These are phyloP conservation scores for Dicrostonyx torquatus DNA, from an alignment of 2,797 vertebrate species.

Conservation along the genomic window DNA sequence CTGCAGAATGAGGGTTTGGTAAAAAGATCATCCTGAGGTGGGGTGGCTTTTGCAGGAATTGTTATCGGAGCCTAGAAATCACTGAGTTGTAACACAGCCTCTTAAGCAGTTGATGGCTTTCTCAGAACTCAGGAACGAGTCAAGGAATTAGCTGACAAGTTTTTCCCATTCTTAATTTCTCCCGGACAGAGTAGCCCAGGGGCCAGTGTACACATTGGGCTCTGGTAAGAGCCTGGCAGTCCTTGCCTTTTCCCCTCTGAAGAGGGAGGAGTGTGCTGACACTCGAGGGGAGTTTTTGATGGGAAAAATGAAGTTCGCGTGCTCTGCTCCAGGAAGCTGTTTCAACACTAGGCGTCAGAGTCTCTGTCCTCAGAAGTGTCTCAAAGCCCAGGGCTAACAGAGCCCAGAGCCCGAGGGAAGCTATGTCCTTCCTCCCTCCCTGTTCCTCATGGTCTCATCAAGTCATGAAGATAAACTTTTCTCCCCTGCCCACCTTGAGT, in stretches of 20 bases:
- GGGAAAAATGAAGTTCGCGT: not conserved
- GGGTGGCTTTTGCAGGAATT: constrained; percentile 46
- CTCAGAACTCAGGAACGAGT: not conserved
- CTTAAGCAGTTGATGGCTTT: constrained; percentile 43
- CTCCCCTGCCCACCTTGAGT: not conserved
- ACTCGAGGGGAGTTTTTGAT: not conserved
- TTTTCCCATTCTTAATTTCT: not conserved
- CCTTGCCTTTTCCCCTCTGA: not conserved
- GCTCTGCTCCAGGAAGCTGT: not conserved
- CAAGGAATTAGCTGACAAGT: not conserved
- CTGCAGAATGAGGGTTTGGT: constrained; percentile 37
- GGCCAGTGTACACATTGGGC: not conserved
- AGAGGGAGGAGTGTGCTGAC: not conserved
- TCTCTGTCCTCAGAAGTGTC: not conserved
- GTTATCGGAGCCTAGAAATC: constrained; percentile 9
- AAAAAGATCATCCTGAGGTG: constrained; percentile 59
- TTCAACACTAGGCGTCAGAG: not conserved
- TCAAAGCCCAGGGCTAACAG: not conserved
- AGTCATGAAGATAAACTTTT: not conserved
- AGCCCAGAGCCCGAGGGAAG: not conserved
- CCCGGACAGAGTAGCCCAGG: not conserved
- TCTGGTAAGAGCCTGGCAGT: not conserved
- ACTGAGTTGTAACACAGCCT: constrained; percentile 20
- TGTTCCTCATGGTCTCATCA: not conserved
- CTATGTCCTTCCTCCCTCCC: accelerated